Percentiles rank a stretch among this genome's conserved stretches.
Conservation (phyloP, 1,140 invertebrate species). For the Drosophila malerkotliana region DNA sequence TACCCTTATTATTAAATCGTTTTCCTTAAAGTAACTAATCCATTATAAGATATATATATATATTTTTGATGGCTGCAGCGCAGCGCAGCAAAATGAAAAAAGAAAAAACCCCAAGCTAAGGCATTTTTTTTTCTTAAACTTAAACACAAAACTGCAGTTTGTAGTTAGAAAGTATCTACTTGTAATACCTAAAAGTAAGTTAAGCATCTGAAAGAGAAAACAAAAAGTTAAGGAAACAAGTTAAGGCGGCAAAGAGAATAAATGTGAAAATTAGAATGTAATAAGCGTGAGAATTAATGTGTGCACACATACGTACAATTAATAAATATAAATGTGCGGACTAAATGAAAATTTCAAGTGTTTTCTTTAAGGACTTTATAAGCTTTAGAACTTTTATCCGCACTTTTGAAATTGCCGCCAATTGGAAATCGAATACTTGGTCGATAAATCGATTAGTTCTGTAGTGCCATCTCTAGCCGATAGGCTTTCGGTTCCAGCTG, state of each 20-base stretch:
- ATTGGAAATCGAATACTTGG: background rate
- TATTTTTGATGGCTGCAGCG: conserved; percentile 42
- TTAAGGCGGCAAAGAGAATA: background rate
- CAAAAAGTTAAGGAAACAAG: background rate
- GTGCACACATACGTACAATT: conserved; percentile 23
- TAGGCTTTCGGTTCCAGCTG: conserved; percentile 18
- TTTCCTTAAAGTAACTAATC: conserved; percentile 23
- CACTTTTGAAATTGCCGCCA: background rate
- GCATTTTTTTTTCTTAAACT: conserved; percentile 51
- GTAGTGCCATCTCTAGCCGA: conserved; percentile 17
- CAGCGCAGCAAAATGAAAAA: conserved; percentile 20
- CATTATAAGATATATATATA: conserved; percentile 5
- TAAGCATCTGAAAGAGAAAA: conserved; percentile 32
- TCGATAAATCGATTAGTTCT: background rate
- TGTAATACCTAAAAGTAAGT: conserved; percentile 62
- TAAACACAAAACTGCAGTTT: conserved; percentile 51
- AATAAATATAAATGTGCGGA: conserved; percentile 51
- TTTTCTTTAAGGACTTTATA: background rate
- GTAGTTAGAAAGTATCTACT: conserved; percentile 58
- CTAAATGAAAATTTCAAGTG: conserved; percentile 19
- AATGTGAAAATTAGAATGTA: conserved; percentile 1
- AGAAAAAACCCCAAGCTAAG: conserved; percentile 37
- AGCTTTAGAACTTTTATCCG: background rate
- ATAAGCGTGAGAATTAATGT: conserved; percentile 5
- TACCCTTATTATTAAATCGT: conserved; percentile 27